Conservation (phyloP, 1,140 invertebrate genomes). For the Brachionus manjavacas region DNA sequence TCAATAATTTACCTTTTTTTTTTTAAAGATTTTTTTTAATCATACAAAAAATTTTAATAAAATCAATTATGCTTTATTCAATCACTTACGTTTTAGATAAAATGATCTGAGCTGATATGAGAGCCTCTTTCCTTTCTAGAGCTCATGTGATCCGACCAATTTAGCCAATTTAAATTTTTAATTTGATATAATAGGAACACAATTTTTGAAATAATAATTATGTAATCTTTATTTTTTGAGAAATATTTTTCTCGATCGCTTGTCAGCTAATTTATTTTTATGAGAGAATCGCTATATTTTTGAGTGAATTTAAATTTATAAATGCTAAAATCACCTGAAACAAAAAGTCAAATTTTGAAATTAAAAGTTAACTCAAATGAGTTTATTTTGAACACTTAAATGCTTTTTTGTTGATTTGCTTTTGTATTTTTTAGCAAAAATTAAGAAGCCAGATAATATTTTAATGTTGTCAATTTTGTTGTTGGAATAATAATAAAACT, state of each 20-base stretch:
- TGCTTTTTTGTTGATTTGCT: neutral
- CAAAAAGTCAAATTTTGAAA: neutral
- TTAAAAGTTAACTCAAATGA: neutral
- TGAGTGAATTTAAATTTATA: neutral
- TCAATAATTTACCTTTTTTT: neutral
- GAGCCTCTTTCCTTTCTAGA: neutral
- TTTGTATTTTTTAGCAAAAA: neutral
- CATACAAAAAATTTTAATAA: neutral
- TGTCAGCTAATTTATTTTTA: neutral
- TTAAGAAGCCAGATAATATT: neutral
- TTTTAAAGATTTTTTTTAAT: neutral
- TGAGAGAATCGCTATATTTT: neutral
- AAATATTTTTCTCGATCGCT: neutral
- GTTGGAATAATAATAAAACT: neutral
- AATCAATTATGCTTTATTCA: neutral
- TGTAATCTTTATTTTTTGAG: neutral
- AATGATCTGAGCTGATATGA: neutral
- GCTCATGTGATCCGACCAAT: neutral
- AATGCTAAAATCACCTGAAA: neutral
- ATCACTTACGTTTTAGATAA: neutral
- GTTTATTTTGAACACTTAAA: neutral
- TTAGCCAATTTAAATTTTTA: neutral
- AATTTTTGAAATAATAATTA: neutral
- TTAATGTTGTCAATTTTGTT: neutral
- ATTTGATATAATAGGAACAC: neutral